phyloP scores from a whole-genome alignment of 2,797 vertebrate species.

The Catostomus latipinnis region DNA sequence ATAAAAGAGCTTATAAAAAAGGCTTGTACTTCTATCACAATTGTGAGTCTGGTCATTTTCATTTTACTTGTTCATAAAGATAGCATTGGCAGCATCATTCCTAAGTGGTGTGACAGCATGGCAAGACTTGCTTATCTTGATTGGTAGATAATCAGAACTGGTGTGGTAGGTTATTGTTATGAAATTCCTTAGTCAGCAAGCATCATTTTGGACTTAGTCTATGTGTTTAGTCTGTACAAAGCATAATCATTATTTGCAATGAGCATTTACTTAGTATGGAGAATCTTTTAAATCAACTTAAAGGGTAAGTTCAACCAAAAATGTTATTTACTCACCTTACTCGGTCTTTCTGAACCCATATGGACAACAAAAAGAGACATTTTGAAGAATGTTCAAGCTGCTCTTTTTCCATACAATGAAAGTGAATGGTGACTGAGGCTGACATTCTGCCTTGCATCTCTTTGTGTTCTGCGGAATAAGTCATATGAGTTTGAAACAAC shows the following conservation, averaged over 20 bases:
- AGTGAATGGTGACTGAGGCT: no score
- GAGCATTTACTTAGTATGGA: not conserved
- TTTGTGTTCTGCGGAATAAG: no score
- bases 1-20: not conserved
- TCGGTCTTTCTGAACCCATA: no score
- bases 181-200: slow-evolving; percentile 18
- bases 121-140: slow-evolving; percentile 56
- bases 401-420: no score
- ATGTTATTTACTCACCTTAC: no score
- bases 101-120: slow-evolving; percentile 36
- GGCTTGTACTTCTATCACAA: not conserved
- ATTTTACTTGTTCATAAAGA: slow-evolving; percentile 15
- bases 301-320: no score
- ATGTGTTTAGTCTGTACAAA: no score
- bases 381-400: no score
- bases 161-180: slow-evolving; percentile 53
- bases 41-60: slow-evolving; percentile 11
- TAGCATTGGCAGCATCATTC: slow-evolving; percentile 37
- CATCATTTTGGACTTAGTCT: slow-evolving; percentile 1
- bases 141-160: slow-evolving; percentile 47
- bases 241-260: not conserved
- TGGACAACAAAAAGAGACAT: no score
- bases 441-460: no score
- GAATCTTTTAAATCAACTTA: not conserved
- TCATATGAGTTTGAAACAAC: no score